Conservation (phyloP, 2,113 vertebrate genomes). For the Corythaixoides concolor region DNA sequence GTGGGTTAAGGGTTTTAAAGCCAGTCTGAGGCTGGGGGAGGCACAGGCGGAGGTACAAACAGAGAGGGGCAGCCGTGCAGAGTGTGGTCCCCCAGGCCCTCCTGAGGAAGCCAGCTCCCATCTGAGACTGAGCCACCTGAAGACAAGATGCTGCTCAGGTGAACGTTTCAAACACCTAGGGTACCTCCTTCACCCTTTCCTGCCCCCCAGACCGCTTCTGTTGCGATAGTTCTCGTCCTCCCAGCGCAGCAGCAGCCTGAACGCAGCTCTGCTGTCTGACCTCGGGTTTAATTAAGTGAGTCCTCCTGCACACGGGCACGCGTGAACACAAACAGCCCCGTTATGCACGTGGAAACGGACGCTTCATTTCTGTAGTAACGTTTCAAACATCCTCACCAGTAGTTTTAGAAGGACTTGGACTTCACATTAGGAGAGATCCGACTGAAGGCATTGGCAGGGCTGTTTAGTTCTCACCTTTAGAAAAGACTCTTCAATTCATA, state of each 20-base stretch:
- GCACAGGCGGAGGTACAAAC: background rate
- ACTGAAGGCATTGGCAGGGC: background rate
- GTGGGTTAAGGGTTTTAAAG: background rate
- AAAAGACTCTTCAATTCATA: background rate
- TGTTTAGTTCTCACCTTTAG: background rate
- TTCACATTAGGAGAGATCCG: background rate
- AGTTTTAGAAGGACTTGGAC: background rate
- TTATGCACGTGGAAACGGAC: background rate
- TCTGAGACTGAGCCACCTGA: background rate
- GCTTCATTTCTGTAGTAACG: background rate
- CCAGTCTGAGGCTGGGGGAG: background rate
- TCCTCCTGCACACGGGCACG: background rate
- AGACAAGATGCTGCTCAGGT: background rate
- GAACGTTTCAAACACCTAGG: background rate
- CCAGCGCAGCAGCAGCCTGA: background rate
- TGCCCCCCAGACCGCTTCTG: background rate
- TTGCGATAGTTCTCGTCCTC: background rate
- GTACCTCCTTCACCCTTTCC: background rate
- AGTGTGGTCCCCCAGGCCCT: rapidly evolving
- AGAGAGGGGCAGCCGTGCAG: background rate
- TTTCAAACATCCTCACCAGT: background rate
- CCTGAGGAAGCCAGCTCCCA: background rate
- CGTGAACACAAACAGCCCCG: background rate
- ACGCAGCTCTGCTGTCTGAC: background rate
- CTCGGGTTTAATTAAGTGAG: background rate